Evolutionary conservation across 1,140 invertebrate species (phyloP).

Genomic region (Aphaenogaster ashmeadi): DNA sequence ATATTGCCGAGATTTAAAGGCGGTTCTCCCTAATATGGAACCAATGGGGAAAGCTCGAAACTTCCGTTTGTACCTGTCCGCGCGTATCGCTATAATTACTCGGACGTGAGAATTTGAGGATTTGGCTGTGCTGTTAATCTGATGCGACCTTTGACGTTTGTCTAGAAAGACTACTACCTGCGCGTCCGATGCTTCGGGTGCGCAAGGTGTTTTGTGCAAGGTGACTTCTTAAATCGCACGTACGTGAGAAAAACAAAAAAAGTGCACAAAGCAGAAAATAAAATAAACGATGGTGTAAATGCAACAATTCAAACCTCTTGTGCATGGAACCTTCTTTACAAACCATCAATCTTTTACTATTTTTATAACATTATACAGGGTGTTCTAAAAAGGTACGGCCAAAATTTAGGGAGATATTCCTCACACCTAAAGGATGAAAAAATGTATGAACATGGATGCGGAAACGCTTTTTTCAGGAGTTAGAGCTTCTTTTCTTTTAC

Average conservation of each 20-base stretch:
- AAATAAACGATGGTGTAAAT: not conserved
- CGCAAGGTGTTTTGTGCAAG: slow-evolving; percentile 3
- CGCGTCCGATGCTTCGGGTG: not conserved
- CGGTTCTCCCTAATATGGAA: not conserved
- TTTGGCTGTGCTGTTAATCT: not conserved
- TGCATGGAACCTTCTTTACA: not conserved
- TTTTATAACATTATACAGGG: not conserved
- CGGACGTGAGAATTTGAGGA: not conserved
- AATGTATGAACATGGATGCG: no score
- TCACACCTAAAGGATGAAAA: no score
- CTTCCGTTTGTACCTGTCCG: not conserved
- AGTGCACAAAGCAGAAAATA: not conserved
- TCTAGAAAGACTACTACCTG: not conserved
- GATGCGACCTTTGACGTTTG: not conserved
- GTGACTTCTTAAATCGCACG: not conserved
- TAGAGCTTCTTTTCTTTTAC: no score
- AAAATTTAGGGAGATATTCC: no score
- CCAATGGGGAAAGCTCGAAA: not conserved
- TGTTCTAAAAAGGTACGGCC: no score
- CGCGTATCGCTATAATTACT: not conserved
- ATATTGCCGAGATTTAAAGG: not conserved
- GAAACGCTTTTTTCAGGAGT: no score
- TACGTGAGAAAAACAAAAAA: slow-evolving; percentile 1
- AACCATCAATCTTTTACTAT: not conserved
- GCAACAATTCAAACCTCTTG: not conserved